phyloP scores from a whole-genome alignment of 1,140 invertebrate species.

The Pollicipes pollicipes region DNA sequence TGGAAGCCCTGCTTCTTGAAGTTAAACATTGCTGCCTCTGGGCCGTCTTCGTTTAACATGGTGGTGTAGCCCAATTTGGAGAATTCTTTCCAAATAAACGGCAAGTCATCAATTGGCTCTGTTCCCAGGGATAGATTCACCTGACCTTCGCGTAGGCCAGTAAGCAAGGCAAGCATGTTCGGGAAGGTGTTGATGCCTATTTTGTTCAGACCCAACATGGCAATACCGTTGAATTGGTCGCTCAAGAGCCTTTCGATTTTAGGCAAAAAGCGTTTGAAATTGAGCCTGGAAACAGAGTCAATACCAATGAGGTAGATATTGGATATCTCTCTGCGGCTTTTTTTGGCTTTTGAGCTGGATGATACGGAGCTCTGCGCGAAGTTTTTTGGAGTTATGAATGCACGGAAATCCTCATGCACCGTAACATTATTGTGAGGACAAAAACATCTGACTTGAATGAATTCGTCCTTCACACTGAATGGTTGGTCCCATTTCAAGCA shows the following conservation, averaged over 20 bases:
- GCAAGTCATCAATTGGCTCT: conserved; percentile 26
- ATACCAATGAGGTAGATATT: conserved; percentile 33
- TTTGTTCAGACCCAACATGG: conserved; percentile 29
- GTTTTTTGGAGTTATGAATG: neutral
- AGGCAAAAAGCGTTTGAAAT: conserved; percentile 37
- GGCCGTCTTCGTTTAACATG: conserved; percentile 31
- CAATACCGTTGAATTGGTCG: conserved; percentile 24
- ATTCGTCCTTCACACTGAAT: neutral
- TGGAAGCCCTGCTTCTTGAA: conserved; percentile 29
- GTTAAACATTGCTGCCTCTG: conserved; percentile 31
- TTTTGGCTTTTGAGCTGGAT: neutral
- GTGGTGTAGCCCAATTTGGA: conserved; percentile 29
- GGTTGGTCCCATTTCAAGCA: neutral
- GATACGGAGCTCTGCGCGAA: neutral
- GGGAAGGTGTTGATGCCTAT: conserved; percentile 31
- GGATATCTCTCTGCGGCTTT: neutral
- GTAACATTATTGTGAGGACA: neutral
- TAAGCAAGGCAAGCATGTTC: conserved; percentile 28
- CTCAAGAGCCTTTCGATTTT: conserved; percentile 29
- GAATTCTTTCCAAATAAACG: conserved; percentile 35
- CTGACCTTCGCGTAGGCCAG: conserved; percentile 18
- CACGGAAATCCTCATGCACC: neutral
- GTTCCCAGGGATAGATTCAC: conserved; percentile 6
- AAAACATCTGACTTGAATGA: neutral
- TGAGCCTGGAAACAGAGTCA: conserved; percentile 38